Base-by-base conservation (phyloP, 2,113 vertebrate species). In the Saguinus midas region DNA sequence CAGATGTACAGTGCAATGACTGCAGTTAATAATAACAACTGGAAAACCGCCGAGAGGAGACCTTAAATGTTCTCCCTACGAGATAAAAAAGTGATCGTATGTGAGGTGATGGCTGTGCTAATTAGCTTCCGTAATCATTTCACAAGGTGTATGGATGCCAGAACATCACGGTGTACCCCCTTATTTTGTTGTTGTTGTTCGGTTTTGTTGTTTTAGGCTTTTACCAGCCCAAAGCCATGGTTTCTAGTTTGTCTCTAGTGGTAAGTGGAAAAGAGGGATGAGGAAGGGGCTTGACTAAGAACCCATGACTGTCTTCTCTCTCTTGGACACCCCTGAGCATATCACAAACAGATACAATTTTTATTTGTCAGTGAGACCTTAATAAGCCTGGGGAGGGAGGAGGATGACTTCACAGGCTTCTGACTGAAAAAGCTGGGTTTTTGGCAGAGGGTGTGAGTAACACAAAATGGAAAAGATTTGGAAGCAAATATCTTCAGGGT, bases 111-210 rank as follows among this genome's bases (percentile, higher is more conserved):
- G 4, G n/a, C 16, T 68, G 35, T 68, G 32, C 9, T 72, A 40
- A 23, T 72, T 21, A 40, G 18, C 35, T 40, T 43, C 23, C 6
- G 2, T 43, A 27, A 70, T 70, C 21, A 17, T 12, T 37, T 37
- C 48, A 12, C 23, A 11, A 3, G 3, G n/a, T 52, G 1, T 27
- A 27, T 6, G 10, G 6, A 12, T 40, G 1, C 21, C 25, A 12
- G 18, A 32, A 1, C 66, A 12, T 48, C 48, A 0, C 18, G 48
- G 18, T 4, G 23, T 5, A 23, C 48, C 37, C 20, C 27, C 61
- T 64, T 13, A 64, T 64, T 64, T 64, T 64, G 61, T 64, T 29
- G 61, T 61, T 12, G 58, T 64, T 12, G 27, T 14, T 64, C 5
- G 13, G 61, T 64, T 64, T 64, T 32, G 27, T 64, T 64, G 61